These are phyloP conservation scores for Hexactinellida sp. DNA, from an alignment of 37 sponge, comb jelly and placozoan genomes.

Conservation along the genomic window DNA sequence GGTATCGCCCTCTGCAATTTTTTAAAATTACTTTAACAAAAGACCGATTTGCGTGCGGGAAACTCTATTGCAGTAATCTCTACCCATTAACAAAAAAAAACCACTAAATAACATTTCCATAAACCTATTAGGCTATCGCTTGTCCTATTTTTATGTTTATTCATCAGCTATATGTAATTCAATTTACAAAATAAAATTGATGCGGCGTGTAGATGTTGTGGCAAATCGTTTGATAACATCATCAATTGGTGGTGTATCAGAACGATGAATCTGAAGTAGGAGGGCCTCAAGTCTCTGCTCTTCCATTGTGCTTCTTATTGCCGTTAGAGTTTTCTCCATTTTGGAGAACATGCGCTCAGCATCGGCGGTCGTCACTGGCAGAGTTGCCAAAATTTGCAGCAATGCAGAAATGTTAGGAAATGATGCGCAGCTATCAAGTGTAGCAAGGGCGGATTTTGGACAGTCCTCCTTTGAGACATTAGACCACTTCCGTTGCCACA, in stretches of 20 bases:
- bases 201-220: not conserved
- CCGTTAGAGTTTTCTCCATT: slow-evolving; percentile 21
- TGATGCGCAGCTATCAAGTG: slow-evolving; percentile 4
- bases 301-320: slow-evolving; percentile 22
- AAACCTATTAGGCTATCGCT: not conserved
- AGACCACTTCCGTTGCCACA: slow-evolving; percentile 16
- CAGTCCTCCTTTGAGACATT: not conserved
- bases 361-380: slow-evolving; percentile 23
- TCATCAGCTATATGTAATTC: not conserved
- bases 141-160: not conserved
- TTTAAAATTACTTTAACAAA: slow-evolving; percentile 6
- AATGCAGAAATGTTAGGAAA: slow-evolving; percentile 18
- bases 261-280: slow-evolving; percentile 15
- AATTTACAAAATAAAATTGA: slow-evolving; percentile 14
- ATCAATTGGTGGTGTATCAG: slow-evolving; percentile 14
- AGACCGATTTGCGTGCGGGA: not conserved
- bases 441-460: slow-evolving; percentile 6
- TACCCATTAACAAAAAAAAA: not conserved
- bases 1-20: not conserved
- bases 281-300: slow-evolving; percentile 18
- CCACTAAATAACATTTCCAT: not conserved
- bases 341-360: slow-evolving; percentile 25
- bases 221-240: slow-evolving; percentile 11
- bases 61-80: not conserved
- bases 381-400: slow-evolving; percentile 11